Evolutionary conservation across 1,140 invertebrate genomes (phyloP), one percentile per base, ranked within the genome.

Genomic region (Aphelinus atriplicis): DNA sequence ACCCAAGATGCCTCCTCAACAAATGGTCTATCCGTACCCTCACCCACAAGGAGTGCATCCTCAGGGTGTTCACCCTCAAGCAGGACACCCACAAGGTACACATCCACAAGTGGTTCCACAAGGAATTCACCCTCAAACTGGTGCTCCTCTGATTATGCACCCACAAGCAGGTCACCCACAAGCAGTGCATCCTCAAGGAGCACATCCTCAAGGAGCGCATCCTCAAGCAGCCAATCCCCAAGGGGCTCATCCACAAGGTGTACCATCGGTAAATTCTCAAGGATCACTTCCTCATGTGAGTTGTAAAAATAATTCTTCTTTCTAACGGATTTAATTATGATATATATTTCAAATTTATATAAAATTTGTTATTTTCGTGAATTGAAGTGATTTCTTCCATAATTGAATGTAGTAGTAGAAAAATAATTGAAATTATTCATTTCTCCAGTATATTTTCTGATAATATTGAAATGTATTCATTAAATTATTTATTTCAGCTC

Each of bases 1-100:
- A 67, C 81, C 83, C 4, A 88, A 88, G 76, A 86, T 88, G 83
- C 81, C 81, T 46, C 81, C 83, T 42, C 78, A 81, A 60, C 84
- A 85, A 70, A 79, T 87, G 76, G 79, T 81, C 73, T 87, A 82
- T 79, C 82, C 81, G 56, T 87, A 81, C 78, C 84, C 81, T 63
- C 85, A 81, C 79, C 83, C 84, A 76, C 81, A 81, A 82, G 83
- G 81, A 77, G 80, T 79, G 68, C 82, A 80, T 76, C 78, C 78
- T 45, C 69, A 76, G 42, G 10, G 10, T 6, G 61, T 7, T 5
- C 55, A 3, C 48, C 60, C 45, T 47, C 43, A 50, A 10, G 1
- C 45, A 9, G 60, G 58, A 43, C 74, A 65, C 45, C 61, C 62
- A 3, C 58, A 60, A 60, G 64, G 46, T 50, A 6, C 2, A n/a